Evolutionary conservation across 2,797 vertebrate species (phyloP).

Genomic region (Sparidentex hasta): DNA sequence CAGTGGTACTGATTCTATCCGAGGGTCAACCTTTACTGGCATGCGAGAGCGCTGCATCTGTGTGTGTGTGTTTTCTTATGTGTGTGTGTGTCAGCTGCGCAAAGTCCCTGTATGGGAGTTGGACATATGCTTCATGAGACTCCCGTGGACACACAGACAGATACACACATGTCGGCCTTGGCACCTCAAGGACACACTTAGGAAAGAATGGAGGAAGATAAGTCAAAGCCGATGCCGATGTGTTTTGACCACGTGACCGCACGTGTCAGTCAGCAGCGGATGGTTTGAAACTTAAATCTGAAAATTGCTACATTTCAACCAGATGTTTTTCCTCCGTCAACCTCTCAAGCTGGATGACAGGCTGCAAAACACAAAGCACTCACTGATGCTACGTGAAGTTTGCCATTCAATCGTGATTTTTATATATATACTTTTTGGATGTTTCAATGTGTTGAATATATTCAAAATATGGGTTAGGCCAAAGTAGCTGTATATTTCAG

Average conservation of each 20-base stretch:
- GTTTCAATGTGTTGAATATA: slow-evolving; percentile 1
- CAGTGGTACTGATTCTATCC: slow-evolving; percentile 11
- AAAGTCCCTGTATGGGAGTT: slow-evolving; percentile 52
- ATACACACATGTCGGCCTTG: slow-evolving; percentile 43
- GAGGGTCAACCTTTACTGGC: slow-evolving; percentile 53
- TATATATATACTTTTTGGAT: background rate
- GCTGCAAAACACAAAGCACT: too few species aligned
- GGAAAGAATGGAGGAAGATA: background rate
- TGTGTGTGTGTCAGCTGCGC: slow-evolving; percentile 64
- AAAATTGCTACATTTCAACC: slow-evolving; percentile 37
- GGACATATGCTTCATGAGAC: slow-evolving; percentile 76
- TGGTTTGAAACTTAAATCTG: slow-evolving; percentile 27
- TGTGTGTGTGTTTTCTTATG: slow-evolving; percentile 17
- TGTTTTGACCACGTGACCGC: slow-evolving; percentile 46
- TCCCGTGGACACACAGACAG: slow-evolving; percentile 67
- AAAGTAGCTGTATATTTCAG: slow-evolving; percentile 12
- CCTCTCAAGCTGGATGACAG: slow-evolving; percentile 1
- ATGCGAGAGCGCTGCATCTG: slow-evolving; percentile 31
- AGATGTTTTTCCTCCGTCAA: slow-evolving; percentile 12
- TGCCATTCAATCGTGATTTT: background rate
- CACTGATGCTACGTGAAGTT: slow-evolving; percentile 10
- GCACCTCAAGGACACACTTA: slow-evolving; percentile 49
- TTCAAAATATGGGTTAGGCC: background rate
- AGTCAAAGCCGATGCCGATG: slow-evolving; percentile 7
- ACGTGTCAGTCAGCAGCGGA: slow-evolving; percentile 15